A percentile compares a stretch with the other conserved stretches of the same genome.
Conservation (phyloP, 2,113 vertebrate genomes). For the Brachyistius frenatus region DNA sequence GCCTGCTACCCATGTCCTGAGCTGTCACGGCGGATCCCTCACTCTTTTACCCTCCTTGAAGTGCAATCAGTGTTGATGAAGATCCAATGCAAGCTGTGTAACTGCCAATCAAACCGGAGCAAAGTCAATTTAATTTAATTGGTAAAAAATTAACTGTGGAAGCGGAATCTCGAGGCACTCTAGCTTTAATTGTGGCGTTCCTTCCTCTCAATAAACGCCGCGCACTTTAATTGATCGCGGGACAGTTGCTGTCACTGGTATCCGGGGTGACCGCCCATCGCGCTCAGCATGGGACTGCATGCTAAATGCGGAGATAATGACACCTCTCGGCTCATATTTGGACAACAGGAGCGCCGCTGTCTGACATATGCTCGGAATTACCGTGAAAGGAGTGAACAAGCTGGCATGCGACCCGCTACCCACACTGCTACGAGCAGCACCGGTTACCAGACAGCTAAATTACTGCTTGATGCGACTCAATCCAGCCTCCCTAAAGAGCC, state of each 20-base stretch:
- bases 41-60: constrained; percentile 58
- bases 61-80: constrained; percentile 66
- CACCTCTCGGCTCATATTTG: constrained; percentile 13
- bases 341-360: not conserved
- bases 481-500: constrained; percentile 49
- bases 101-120: constrained; percentile 47
- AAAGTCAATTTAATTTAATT: constrained; percentile 66
- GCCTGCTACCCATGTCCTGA: constrained; percentile 55
- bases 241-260: constrained; percentile 10
- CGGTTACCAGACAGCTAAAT: constrained; percentile 49
- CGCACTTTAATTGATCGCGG: constrained; percentile 23
- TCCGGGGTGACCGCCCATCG: constrained; percentile 7
- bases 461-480: constrained; percentile 39
- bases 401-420: constrained; percentile 39
- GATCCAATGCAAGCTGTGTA: constrained; percentile 66
- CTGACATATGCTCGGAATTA: constrained; percentile 49
- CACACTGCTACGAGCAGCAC: constrained; percentile 3
- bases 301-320: not conserved
- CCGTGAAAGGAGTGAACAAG: constrained; percentile 33
- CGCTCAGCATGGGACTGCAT: constrained; percentile 1
- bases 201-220: constrained; percentile 25
- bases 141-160: constrained; percentile 55
- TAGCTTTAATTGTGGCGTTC: constrained; percentile 51
- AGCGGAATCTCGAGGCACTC: constrained; percentile 28
- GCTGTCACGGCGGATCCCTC: constrained; percentile 53